Evolutionary conservation across 2,797 vertebrate genomes (phyloP), one percentile per base, ranked within the genome.

Genomic region (Sebastes cheni): DNA sequence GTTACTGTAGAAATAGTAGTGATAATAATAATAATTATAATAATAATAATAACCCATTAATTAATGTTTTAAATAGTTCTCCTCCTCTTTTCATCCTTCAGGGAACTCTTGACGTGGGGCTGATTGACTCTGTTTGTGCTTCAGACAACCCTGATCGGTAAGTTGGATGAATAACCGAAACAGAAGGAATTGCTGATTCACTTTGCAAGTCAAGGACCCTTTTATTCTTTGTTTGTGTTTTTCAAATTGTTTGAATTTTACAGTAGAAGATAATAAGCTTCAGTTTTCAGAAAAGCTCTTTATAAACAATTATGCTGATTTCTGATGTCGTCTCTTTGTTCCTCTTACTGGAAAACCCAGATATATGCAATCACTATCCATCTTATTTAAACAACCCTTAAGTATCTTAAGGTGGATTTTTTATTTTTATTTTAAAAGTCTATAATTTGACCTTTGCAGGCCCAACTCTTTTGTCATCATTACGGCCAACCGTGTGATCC

Each of bases 401-500:
- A 52, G 8, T n/a, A 42, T 25, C n/a, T 20, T 5, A n/a, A 3
- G 4, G 50, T 72, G 12, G 13, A 42, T 69, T 13, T 64, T 66
- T 11, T n/a, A 36, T 12, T 73, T 72, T 55, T 3, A 23, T 29
- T 60, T n/a, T 46, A 46, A 46, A 42, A 30, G 6, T 32, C 8
- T 39, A 3, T 75, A 0, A 5, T 46, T 34, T 65, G 5, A n/a
- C 61, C 52, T 69, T 65, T 74, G 23, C 85, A 96, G 96, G 76
- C 96, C 96, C 67, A 97, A 97, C 89, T 97, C 96, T 4, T 97
- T 97, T 78, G 96, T 97, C 89, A 97, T 97, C 86, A 97, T 97
- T 68, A 96, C 96, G 52, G 97, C 96, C 64, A 97, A 97, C 86
- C 95, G 97, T 16, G 97, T 97, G 89, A 96, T 97, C 88, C 96